A percentile compares a stretch with the other conserved stretches of the same genome.
These are phyloP conservation scores for Amphipoea oculea DNA, from an alignment of 2,888 invertebrate genomes.

Conservation along the genomic window DNA sequence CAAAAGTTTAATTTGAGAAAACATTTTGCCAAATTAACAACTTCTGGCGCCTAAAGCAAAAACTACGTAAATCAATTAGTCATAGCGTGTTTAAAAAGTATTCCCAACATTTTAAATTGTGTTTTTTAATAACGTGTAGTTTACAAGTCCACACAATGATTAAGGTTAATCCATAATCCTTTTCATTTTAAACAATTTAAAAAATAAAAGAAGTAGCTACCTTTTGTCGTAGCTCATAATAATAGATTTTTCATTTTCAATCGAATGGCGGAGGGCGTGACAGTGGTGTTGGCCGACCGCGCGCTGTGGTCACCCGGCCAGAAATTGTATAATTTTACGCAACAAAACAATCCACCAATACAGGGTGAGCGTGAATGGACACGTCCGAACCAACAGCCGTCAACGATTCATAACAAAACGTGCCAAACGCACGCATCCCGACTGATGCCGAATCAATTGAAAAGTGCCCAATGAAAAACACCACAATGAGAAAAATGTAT, in stretches of 20 bases:
- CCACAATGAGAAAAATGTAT: constrained; percentile 75
- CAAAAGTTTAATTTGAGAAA: constrained; percentile 74
- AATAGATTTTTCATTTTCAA: constrained; percentile 72
- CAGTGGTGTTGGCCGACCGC: constrained; percentile 64
- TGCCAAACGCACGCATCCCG: constrained; percentile 84
- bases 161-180: constrained; percentile 1
- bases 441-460: constrained; percentile 79
- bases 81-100: constrained; percentile 43
- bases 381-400: constrained; percentile 82
- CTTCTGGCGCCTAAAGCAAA: constrained; percentile 82
- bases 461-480: constrained; percentile 82
- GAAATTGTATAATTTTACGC: constrained; percentile 87
- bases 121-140: constrained; percentile 4
- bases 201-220: constrained; percentile 40
- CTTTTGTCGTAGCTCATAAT: constrained; percentile 59
- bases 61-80: constrained; percentile 62
- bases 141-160: constrained; percentile 13
- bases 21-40: constrained; percentile 68
- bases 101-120: neutral
- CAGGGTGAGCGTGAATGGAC: constrained; percentile 80
- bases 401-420: constrained; percentile 85
- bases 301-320: constrained; percentile 80
- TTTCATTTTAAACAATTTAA: constrained; percentile 25
- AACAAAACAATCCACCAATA: constrained; percentile 83
- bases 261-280: constrained; percentile 76